Percentiles rank a stretch among this genome's conserved stretches.
Evolutionary conservation across 2,888 invertebrate species (phyloP).

Genomic region (Sinopyrophorus schimmeli): DNA sequence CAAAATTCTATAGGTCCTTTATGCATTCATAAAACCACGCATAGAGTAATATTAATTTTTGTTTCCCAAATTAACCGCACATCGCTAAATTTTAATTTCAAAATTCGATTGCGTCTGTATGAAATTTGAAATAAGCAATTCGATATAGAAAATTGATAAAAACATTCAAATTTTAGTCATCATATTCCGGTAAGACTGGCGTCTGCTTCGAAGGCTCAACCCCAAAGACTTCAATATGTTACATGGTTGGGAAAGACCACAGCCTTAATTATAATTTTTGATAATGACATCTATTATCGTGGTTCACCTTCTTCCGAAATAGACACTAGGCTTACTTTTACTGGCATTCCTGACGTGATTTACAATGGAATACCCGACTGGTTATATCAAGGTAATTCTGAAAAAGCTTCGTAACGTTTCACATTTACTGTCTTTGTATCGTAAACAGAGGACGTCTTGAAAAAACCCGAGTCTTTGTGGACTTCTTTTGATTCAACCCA

Average conservation of each 20-base stretch:
- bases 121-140: no score
- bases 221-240: conserved; percentile 80
- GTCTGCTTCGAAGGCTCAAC: conserved; percentile 68
- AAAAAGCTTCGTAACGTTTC: conserved; percentile 18
- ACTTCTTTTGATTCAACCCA: conserved; percentile 79
- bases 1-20: no score
- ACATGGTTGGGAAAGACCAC: conserved; percentile 81
- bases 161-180: conserved; percentile 60
- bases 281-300: conserved; percentile 87
- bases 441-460: conserved; percentile 82
- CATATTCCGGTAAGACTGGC: conserved; percentile 84
- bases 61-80: no score
- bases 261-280: conserved; percentile 76
- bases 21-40: no score
- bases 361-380: conserved; percentile 96
- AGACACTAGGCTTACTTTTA: conserved; percentile 72
- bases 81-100: no score
- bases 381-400: conserved; percentile 86
- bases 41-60: no score
- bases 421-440: not conserved
- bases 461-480: conserved; percentile 83
- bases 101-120: no score
- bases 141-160: not conserved
- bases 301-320: conserved; percentile 71
- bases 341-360: conserved; percentile 76